A percentile compares a stretch with the other conserved stretches of the same genome.
Conservation (phyloP, 2,888 invertebrate genomes). For the Spisula solida region DNA sequence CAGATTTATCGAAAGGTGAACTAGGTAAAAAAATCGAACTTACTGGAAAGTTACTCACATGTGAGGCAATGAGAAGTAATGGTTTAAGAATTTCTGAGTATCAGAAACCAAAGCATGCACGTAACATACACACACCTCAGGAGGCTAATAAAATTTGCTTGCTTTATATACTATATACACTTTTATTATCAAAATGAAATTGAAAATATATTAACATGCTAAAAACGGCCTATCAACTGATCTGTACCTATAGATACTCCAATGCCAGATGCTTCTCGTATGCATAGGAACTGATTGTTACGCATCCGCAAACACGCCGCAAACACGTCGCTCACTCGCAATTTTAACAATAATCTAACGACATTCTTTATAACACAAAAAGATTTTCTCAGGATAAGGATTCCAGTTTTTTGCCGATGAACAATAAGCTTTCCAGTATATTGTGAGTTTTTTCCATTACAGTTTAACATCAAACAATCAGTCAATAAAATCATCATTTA, state of each 20-base stretch:
- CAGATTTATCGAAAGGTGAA: neutral
- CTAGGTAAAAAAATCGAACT: neutral
- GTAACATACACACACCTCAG: neutral
- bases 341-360: neutral
- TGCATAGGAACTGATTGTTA: slow-evolving; percentile 11
- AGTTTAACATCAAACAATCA: neutral
- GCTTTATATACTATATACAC: neutral
- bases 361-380: neutral
- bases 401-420: neutral
- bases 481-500: slow-evolving; percentile 5
- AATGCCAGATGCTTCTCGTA: neutral
- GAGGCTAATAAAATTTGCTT: neutral
- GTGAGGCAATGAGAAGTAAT: neutral
- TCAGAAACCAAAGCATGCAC: no score
- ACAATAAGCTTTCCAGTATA: neutral
- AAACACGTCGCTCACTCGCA: neutral
- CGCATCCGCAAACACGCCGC: neutral
- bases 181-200: slow-evolving; percentile 18
- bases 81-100: neutral
- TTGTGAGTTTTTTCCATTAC: slow-evolving; percentile 1
- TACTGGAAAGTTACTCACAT: no score
- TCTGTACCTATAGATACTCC: neutral
- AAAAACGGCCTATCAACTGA: neutral
- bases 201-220: slow-evolving; percentile 12
- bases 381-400: neutral